Conservation (phyloP, 2,113 vertebrate genomes). For the Theristicus caerulescens region DNA sequence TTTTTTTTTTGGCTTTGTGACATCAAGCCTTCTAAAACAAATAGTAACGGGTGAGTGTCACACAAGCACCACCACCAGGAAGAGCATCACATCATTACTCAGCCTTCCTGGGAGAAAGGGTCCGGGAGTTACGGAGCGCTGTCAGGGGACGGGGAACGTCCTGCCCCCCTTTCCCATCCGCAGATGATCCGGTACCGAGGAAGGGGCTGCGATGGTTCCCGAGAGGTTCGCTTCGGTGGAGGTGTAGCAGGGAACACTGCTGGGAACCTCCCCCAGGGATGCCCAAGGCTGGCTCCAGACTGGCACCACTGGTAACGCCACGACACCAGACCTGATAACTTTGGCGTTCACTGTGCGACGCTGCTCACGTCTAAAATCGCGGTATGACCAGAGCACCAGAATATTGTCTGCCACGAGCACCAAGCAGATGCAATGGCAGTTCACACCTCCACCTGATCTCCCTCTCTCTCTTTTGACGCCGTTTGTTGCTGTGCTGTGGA, state of each 20-base stretch:
- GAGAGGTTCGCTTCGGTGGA: not conserved
- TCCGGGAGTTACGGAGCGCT: rapidly evolving
- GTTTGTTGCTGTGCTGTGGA: not conserved
- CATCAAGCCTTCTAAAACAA: not conserved
- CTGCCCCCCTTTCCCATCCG: not conserved
- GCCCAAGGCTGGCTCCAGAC: not conserved
- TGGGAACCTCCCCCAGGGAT: not conserved
- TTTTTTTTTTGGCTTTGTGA: not conserved
- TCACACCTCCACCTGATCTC: not conserved
- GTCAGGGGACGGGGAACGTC: not conserved
- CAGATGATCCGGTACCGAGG: rapidly evolving
- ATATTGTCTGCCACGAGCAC: rapidly evolving
- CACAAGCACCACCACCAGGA: not conserved
- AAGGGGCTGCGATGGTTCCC: not conserved
- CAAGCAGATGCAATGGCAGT: rapidly evolving
- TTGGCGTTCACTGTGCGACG: rapidly evolving
- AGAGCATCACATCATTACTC: rapidly evolving
- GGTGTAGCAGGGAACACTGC: not conserved
- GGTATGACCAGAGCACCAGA: rapidly evolving
- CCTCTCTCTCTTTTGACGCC: rapidly evolving
- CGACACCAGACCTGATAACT: rapidly evolving
- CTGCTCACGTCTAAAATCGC: not conserved
- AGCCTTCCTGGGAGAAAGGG: not conserved
- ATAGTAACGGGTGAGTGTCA: rapidly evolving
- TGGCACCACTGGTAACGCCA: not conserved